phyloP scores from a whole-genome alignment of 2,113 vertebrate species.

The Orycteropus afer region DNA sequence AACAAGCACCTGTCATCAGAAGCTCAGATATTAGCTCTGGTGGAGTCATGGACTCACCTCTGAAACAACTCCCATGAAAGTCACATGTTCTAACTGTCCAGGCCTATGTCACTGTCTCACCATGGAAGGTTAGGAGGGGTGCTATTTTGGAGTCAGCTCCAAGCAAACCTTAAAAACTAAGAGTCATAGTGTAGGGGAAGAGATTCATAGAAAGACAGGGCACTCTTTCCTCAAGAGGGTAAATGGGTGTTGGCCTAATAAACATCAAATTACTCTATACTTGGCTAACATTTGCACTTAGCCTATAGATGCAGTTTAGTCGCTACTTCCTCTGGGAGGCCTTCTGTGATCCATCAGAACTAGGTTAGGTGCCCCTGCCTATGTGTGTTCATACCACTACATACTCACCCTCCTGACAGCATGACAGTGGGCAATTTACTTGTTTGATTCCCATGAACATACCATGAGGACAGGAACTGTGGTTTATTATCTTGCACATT shows the following conservation, averaged over 20 bases:
- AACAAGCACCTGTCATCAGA: neutral
- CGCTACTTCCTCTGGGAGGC: neutral
- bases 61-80: neutral
- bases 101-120: neutral
- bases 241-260: neutral
- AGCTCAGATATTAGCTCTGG: neutral
- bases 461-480: neutral
- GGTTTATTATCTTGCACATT: neutral
- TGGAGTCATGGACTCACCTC: neutral
- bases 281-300: neutral
- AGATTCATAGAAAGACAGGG: neutral
- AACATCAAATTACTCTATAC: neutral
- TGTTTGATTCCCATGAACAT: neutral
- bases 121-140: accelerated
- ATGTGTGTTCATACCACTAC: no score
- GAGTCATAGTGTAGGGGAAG: no score
- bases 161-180: neutral
- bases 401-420: neutral
- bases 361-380: neutral
- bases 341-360: neutral
- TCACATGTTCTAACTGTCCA: neutral
- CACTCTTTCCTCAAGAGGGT: neutral
- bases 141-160: neutral
- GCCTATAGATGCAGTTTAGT: neutral
- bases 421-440: neutral